A percentile compares a stretch with the other conserved stretches of the same genome.
phyloP scores from a whole-genome alignment of 2,797 vertebrate genomes.

The Muscicapa striata region DNA sequence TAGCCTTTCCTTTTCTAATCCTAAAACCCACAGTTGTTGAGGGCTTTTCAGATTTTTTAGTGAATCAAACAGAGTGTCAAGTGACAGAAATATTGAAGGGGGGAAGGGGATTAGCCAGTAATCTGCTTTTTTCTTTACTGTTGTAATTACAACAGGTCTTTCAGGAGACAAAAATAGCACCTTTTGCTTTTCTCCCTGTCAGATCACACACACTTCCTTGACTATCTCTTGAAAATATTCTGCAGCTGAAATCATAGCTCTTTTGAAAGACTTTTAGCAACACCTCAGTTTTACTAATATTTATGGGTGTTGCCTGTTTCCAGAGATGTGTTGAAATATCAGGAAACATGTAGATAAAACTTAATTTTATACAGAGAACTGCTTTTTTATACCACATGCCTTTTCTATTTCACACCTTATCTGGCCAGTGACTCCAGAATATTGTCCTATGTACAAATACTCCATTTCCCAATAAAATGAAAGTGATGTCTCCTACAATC shows the following conservation, averaged over 20 bases:
- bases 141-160: conserved; percentile 37
- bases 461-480: neutral
- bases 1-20: neutral
- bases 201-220: neutral
- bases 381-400: neutral
- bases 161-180: conserved; percentile 26
- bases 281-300: neutral
- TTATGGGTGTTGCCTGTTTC: neutral
- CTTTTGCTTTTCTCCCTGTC: neutral
- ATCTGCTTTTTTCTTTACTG: neutral
- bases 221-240: conserved; percentile 12
- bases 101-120: neutral
- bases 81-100: neutral
- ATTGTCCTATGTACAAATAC: neutral
- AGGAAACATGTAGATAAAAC: neutral
- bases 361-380: neutral
- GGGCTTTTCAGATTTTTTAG: neutral
- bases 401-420: neutral
- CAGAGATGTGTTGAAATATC: neutral
- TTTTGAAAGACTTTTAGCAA: conserved; percentile 10
- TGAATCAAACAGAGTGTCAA: neutral
- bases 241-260: neutral
- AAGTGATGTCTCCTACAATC: neutral
- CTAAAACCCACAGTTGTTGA: neutral
- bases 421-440: neutral